Percentiles rank a stretch among this genome's conserved stretches.
Conservation (phyloP, 2,888 invertebrate genomes). For the Steinernema scapterisci region DNA sequence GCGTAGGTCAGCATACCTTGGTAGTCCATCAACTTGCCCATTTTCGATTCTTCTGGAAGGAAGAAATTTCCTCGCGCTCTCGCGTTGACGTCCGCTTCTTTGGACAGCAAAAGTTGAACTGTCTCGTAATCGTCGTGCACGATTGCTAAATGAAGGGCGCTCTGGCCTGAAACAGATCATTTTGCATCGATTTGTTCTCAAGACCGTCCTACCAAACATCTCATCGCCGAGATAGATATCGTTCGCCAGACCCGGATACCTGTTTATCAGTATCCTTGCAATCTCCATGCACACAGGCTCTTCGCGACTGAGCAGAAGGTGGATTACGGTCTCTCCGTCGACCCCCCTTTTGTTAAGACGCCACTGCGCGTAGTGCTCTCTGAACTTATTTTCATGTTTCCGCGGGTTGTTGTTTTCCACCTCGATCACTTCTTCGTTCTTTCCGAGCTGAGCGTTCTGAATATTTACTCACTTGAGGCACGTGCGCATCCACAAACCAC, state of each 20-base stretch:
- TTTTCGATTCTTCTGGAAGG: conserved; percentile 89
- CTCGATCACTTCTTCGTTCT: conserved; percentile 84
- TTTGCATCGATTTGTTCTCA: background rate
- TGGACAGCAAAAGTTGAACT: conserved; percentile 87
- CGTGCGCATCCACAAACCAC: conserved; percentile 47
- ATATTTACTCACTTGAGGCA: conserved; percentile 13
- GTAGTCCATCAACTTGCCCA: conserved; percentile 81
- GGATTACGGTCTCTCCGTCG: conserved; percentile 89
- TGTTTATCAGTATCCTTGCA: conserved; percentile 85
- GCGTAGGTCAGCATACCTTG: conserved; percentile 73
- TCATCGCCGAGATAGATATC: conserved; percentile 97
- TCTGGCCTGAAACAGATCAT: conserved; percentile 75
- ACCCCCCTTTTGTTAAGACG: conserved; percentile 94
- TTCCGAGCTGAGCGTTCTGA: conserved; percentile 70
- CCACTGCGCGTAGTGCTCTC: conserved; percentile 82
- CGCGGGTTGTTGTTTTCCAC: too few relatives aligned
- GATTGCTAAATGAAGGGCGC: conserved; percentile 91
- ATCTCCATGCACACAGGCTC: conserved; percentile 81
- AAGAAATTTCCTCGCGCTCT: conserved; percentile 93
- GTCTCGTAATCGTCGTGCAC: conserved; percentile 94
- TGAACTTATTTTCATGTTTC: conserved; percentile 78
- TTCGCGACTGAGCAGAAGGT: conserved; percentile 91
- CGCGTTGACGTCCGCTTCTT: conserved; percentile 86
- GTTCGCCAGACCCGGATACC: conserved; percentile 85
- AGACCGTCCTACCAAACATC: conserved; percentile 78